These are phyloP conservation scores for Araneus ventricosus DNA, from an alignment of 1,140 invertebrate species.

Conservation along the genomic window DNA sequence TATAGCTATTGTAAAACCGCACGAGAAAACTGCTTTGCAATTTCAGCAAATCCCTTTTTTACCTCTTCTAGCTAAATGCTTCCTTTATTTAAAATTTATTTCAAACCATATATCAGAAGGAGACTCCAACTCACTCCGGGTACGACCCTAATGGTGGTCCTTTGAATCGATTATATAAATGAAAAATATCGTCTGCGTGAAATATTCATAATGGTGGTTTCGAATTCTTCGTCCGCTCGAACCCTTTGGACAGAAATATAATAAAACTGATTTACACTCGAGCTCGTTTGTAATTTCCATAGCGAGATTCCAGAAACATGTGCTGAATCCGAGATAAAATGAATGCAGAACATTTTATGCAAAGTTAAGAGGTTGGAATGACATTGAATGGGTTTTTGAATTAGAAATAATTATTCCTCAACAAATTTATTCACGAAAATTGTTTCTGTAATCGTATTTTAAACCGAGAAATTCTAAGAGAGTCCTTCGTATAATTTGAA, in stretches of 20 bases:
- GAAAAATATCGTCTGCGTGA: conserved; percentile 48
- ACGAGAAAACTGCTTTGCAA: background rate
- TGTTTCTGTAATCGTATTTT: background rate
- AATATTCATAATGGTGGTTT: conserved; percentile 54
- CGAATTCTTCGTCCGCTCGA: conserved; percentile 9
- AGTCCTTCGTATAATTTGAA: no score
- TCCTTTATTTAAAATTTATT: conserved; percentile 28
- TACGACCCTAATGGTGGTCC: conserved; percentile 27
- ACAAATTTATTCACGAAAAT: background rate
- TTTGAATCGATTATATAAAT: conserved; percentile 41
- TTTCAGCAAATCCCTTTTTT: background rate
- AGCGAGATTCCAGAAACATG: background rate
- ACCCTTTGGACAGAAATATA: conserved; percentile 34
- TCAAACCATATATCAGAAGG: background rate
- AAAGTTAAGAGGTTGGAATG: background rate
- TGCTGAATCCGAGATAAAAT: background rate
- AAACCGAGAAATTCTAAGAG: background rate
- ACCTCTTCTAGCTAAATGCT: background rate
- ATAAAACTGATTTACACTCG: conserved; percentile 67
- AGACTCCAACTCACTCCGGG: background rate
- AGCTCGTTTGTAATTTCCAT: conserved; percentile 9
- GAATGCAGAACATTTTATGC: background rate
- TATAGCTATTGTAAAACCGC: background rate
- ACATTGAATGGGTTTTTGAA: background rate
- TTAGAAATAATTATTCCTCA: background rate